phyloP scores from a whole-genome alignment of 1,140 invertebrate genomes.

The Drosophila rhopaloa region DNA sequence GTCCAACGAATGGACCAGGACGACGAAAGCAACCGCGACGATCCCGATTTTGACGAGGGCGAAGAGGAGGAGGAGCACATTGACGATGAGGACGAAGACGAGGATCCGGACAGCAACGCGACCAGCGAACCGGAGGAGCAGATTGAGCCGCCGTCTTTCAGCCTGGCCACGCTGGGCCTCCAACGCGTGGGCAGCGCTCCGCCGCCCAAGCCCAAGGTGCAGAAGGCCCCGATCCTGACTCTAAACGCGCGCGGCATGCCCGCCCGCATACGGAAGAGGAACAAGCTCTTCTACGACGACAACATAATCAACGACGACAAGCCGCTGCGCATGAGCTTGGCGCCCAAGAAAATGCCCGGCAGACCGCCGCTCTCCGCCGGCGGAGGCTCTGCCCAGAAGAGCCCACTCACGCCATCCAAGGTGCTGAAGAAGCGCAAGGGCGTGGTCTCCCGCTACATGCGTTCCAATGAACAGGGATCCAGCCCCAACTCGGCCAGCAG shows the following conservation, averaged over 20 bases:
- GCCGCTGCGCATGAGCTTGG: constrained; percentile 87
- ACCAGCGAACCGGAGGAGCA: constrained; percentile 85
- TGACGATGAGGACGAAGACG: constrained; percentile 47
- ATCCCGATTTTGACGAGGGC: constrained; percentile 29
- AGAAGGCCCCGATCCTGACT: constrained; percentile 89
- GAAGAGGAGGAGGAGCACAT: constrained; percentile 24
- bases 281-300: constrained; percentile 95
- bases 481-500: constrained; percentile 44
- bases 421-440: constrained; percentile 85
- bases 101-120: constrained; percentile 75
- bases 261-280: constrained; percentile 94
- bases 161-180: constrained; percentile 90
- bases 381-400: constrained; percentile 74
- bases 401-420: constrained; percentile 78
- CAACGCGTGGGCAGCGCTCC: constrained; percentile 91
- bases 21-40: constrained; percentile 31
- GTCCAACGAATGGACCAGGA: constrained; percentile 24
- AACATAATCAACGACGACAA: constrained; percentile 93
- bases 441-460: constrained; percentile 79
- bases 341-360: constrained; percentile 83
- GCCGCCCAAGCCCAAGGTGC: constrained; percentile 88
- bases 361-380: constrained; percentile 40
- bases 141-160: constrained; percentile 88
- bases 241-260: constrained; percentile 95
- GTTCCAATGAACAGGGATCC: constrained; percentile 72